phyloP scores from a whole-genome alignment of 2,113 vertebrate species.

The Anguilla rostrata region DNA sequence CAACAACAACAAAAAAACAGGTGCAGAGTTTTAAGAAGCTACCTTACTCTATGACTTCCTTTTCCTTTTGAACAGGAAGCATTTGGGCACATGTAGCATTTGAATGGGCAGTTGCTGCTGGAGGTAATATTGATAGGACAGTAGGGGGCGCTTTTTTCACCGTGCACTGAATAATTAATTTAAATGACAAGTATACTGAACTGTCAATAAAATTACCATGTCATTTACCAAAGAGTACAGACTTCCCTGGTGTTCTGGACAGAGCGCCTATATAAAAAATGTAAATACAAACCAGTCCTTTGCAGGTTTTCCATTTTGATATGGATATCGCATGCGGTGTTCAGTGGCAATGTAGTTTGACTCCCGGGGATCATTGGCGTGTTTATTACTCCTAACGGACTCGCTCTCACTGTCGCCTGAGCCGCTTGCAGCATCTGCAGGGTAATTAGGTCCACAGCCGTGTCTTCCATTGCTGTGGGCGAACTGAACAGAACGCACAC shows the following conservation, averaged over 20 bases:
- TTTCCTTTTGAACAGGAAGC: no score
- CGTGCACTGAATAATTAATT: neutral
- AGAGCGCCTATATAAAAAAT: neutral
- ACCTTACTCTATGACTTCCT: no score
- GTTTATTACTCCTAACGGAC: constrained; percentile 69
- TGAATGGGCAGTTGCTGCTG: neutral
- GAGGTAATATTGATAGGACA: neutral
- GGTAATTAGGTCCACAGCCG: constrained; percentile 53
- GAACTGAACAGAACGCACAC: neutral
- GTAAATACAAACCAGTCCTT: constrained; percentile 57
- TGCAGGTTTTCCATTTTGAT: constrained; percentile 78
- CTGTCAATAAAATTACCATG: no score
- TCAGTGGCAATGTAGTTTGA: constrained; percentile 64
- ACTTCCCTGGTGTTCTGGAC: neutral
- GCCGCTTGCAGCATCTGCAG: constrained; percentile 63
- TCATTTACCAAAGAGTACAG: neutral
- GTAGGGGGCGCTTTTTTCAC: neutral
- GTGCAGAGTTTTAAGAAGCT: neutral
- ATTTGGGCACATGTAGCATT: neutral
- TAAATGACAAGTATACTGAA: neutral
- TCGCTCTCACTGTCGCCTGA: constrained; percentile 59
- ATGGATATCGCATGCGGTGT: constrained; percentile 50
- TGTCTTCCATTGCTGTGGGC: constrained; percentile 52
- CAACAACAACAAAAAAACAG: neutral
- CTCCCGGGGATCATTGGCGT: constrained; percentile 67